phyloP scores from a whole-genome alignment of 2,797 vertebrate species.

The Chelidonichthys spinosus region DNA sequence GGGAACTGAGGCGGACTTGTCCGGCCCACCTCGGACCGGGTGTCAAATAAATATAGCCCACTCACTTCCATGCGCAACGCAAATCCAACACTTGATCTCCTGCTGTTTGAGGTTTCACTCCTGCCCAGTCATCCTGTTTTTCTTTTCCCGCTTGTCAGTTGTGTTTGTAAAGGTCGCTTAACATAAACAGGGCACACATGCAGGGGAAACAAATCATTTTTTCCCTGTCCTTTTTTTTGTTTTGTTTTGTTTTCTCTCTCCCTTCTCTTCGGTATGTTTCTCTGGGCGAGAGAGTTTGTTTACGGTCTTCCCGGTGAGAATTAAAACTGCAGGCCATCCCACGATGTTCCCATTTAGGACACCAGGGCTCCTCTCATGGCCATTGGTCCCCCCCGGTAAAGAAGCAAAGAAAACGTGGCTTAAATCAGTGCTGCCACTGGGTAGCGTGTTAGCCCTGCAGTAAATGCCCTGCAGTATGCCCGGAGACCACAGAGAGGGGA shows the following conservation, averaged over 20 bases:
- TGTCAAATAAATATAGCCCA: constrained; percentile 81
- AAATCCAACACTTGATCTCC: constrained; percentile 78
- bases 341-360: constrained; percentile 72
- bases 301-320: constrained; percentile 64
- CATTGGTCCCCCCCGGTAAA: constrained; percentile 37
- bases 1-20: constrained; percentile 73
- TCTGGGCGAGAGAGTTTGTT: constrained; percentile 72
- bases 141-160: constrained; percentile 81
- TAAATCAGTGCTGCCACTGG: constrained; percentile 56
- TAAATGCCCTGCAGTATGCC: constrained; percentile 62
- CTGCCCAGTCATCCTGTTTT: constrained; percentile 81
- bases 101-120: constrained; percentile 80
- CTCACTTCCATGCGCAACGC: constrained; percentile 72
- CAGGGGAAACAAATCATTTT: constrained; percentile 79
- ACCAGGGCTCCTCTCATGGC: constrained; percentile 31
- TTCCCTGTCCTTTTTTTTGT: constrained; percentile 36
- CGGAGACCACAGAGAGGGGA: constrained; percentile 64
- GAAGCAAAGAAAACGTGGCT: constrained; percentile 52
- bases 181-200: constrained; percentile 81
- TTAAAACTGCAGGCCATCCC: constrained; percentile 65
- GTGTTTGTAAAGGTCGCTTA: constrained; percentile 81
- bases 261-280: constrained; percentile 33
- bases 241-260: neutral
- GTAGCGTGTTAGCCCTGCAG: constrained; percentile 27
- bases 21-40: constrained; percentile 62